These are phyloP conservation scores for Clepsis dumicolana DNA, from an alignment of 2,888 invertebrate genomes.

Conservation along the genomic window DNA sequence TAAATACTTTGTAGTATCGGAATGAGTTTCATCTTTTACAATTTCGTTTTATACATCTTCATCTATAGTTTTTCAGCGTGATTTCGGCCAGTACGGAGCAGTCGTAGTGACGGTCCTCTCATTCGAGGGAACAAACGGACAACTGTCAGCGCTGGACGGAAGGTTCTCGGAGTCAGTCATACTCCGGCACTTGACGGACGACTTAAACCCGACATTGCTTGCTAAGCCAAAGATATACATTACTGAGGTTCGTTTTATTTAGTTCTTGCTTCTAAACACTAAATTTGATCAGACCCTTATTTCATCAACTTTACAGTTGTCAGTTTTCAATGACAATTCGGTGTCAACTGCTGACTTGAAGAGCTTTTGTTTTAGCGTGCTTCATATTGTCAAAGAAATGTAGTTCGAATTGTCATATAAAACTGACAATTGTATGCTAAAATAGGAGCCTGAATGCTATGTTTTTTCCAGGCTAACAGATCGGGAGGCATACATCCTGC, in stretches of 20 bases:
- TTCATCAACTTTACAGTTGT: too few species aligned
- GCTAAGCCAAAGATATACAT: conserved; percentile 32
- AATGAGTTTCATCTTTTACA: not conserved
- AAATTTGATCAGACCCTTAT: too few species aligned
- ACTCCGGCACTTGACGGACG: conserved; percentile 25
- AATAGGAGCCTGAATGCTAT: too few species aligned
- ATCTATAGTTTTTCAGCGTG: conserved; percentile 23
- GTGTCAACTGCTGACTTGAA: too few species aligned
- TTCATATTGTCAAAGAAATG: too few species aligned
- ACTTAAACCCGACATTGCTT: conserved; percentile 22
- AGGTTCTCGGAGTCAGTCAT: conserved; percentile 26
- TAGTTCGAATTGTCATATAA: too few species aligned
- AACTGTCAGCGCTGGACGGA: conserved; percentile 21
- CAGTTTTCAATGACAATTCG: too few species aligned
- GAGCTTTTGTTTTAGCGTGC: too few species aligned
- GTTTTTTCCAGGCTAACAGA: conserved; percentile 27
- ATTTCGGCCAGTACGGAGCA: conserved; percentile 26
- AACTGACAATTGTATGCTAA: too few species aligned
- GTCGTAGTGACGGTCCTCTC: conserved; percentile 23
- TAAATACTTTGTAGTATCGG: too few species aligned
- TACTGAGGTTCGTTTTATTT: conserved; percentile 18
- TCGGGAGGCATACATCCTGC: not conserved
- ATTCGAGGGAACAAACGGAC: conserved; percentile 13
- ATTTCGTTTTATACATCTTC: conserved; percentile 20
- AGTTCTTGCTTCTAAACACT: too few species aligned